Percentiles rank a stretch among this genome's conserved stretches.
These are phyloP conservation scores for Brachyistius frenatus DNA, from an alignment of 2,113 vertebrate genomes.

Conservation along the genomic window DNA sequence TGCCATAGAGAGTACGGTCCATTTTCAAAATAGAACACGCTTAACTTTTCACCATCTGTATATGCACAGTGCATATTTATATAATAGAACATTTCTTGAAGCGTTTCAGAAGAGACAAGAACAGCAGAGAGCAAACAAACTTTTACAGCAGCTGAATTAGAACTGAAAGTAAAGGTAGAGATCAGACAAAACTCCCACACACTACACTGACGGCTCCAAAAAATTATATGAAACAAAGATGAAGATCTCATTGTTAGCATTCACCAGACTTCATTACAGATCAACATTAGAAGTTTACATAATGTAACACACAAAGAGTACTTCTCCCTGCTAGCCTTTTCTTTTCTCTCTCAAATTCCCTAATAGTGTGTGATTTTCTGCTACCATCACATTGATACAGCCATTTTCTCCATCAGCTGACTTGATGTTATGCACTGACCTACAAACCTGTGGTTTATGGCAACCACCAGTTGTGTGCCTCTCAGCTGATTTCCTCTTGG, in stretches of 20 bases:
- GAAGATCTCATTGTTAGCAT: not conserved
- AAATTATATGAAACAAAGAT: too few species aligned
- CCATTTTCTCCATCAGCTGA: slow-evolving; percentile 25
- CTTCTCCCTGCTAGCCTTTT: not conserved
- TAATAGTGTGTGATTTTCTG: not conserved
- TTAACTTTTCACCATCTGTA: too few species aligned
- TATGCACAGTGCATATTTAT: too few species aligned
- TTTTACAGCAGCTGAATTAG: too few species aligned
- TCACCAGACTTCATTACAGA: not conserved
- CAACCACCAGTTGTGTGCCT: slow-evolving; percentile 61
- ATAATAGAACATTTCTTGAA: too few species aligned
- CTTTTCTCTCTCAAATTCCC: not conserved
- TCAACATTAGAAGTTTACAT: not conserved
- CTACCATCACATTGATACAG: slow-evolving; percentile 27
- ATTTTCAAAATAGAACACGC: too few species aligned
- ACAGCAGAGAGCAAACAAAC: too few species aligned
- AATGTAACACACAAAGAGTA: slow-evolving; percentile 17
- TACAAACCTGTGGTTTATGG: slow-evolving; percentile 58
- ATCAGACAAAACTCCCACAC: too few species aligned
- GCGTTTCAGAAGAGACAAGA: too few species aligned
- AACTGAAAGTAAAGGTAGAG: too few species aligned
- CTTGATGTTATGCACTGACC: slow-evolving; percentile 60
- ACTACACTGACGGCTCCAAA: too few species aligned
- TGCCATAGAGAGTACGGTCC: too few species aligned
- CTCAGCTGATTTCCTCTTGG: slow-evolving; percentile 76